Base-by-base conservation (phyloP, 2,888 invertebrate genomes). In the Lasioglossum leucozonium region DNA sequence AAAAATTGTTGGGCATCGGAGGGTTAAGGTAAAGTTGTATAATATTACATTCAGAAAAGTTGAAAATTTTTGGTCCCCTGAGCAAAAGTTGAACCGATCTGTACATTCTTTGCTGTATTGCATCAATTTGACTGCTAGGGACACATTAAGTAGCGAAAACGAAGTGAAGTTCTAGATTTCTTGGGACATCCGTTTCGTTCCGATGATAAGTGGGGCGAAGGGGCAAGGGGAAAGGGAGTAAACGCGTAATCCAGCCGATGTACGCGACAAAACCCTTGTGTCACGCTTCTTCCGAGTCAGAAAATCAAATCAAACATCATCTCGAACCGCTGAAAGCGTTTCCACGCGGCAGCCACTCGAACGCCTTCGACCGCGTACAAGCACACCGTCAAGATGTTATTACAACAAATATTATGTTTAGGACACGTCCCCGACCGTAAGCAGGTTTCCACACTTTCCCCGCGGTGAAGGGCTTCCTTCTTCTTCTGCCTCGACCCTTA, bases 221-320 rank as follows among this genome's bases (percentile, higher is more conserved):
- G n/a, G n/a, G n/a, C n/a, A n/a, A 34, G 16, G 1, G 37, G 26
- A 34, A 10, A 37, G 22, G 40, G 6, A 34, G 13, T 42, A 37
- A 65, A 58, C 44, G 72, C 67, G 83, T 67, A 77, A 77, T 26
- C 44, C 79, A 80, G 72, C 77, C 84, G 85, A 26, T 69, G 58
- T 26, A 51, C 51, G 72, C 69, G 89, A 90, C 82, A 82, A 89
- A 74, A 86, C 80, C 81, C 80, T 82, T 78, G 90, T 78, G 90
- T 89, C 90, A 88, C 82, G 87, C 84, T 84, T 73, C 81, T 86
- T 86, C 62, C 82, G 67, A 85, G 86, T 81, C 84, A 87, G 79
- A 85, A 88, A 90, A 91, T 90, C 90, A 91, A 90, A 90, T 87
- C 87, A 91, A 91, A 90, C 87, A 90, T 74, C 77, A 75, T 44